Conservation (phyloP, 2,113 vertebrate genomes). For the Morone saxatilis region DNA sequence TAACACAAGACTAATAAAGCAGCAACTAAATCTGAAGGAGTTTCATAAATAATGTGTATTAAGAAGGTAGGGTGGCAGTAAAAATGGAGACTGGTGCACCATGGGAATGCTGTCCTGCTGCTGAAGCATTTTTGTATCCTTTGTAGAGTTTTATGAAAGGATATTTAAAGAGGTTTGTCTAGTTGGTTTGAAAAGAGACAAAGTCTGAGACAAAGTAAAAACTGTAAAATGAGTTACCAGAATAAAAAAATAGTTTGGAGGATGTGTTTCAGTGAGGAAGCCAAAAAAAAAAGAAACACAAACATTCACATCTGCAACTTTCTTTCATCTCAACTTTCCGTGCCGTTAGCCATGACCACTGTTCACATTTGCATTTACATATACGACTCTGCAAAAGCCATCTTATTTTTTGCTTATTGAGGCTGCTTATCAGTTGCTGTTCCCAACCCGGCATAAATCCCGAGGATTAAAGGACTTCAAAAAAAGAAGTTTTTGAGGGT, state of each 20-base stretch:
- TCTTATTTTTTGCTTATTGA: constrained; percentile 64
- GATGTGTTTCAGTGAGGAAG: constrained; percentile 36
- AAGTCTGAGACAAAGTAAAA: constrained; percentile 16
- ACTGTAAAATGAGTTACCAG: constrained; percentile 15
- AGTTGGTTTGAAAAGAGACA: neutral
- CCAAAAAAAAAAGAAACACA: constrained; percentile 40
- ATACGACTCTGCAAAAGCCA: constrained; percentile 62
- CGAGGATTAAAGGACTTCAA: constrained; percentile 84
- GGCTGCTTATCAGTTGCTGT: constrained; percentile 81
- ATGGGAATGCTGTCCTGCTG: constrained; percentile 61
- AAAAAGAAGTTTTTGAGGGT: constrained; percentile 69
- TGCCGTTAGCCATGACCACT: constrained; percentile 68
- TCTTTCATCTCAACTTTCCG: constrained; percentile 71
- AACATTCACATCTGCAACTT: constrained; percentile 65
- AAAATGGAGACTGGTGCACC: constrained; percentile 68
- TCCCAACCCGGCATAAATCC: constrained; percentile 79
- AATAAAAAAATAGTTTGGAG: constrained; percentile 42
- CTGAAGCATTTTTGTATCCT: constrained; percentile 16
- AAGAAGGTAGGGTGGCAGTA: constrained; percentile 55
- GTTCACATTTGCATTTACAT: constrained; percentile 68
- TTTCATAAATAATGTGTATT: constrained; percentile 73
- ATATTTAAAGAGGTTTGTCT: constrained; percentile 37
- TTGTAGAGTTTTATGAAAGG: constrained; percentile 5
- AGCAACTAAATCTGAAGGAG: constrained; percentile 51
- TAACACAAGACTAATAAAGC: constrained; percentile 70